phyloP scores from a whole-genome alignment of 2,797 vertebrate genomes.

The Cirrhinus mrigala region DNA sequence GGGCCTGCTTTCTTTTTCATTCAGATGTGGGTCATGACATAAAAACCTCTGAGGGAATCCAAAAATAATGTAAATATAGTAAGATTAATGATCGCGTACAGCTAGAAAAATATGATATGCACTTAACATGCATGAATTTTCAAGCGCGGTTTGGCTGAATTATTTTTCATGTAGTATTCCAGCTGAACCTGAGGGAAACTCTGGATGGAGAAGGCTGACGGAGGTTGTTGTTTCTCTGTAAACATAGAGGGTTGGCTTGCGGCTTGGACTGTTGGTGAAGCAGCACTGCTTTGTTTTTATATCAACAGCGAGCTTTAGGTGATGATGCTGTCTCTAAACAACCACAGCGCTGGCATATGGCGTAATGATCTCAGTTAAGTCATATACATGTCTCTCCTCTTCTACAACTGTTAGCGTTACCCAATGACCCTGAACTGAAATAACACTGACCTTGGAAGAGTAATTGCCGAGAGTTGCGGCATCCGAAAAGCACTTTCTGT shows the following conservation, averaged over 20 bases:
- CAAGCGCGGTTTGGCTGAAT: constrained; percentile 47
- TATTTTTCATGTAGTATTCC: constrained; percentile 1
- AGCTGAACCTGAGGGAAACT: constrained; percentile 33
- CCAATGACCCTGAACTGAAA: constrained; percentile 44
- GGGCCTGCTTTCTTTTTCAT: constrained; percentile 29
- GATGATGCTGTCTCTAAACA: constrained; percentile 56
- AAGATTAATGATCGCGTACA: constrained; percentile 51
- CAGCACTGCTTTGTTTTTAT: constrained; percentile 73
- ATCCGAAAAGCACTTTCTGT: constrained; percentile 15
- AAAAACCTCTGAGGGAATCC: constrained; percentile 40
- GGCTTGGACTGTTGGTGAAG: constrained; percentile 62
- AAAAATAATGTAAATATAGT: constrained; percentile 30
- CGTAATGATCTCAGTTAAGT: constrained; percentile 40
- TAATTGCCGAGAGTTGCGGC: background rate
- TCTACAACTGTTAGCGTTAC: constrained; percentile 47
- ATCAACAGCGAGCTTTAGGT: constrained; percentile 73
- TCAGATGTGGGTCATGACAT: constrained; percentile 56
- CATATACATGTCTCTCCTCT: constrained; percentile 39
- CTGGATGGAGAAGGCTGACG: constrained; percentile 50
- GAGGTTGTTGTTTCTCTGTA: constrained; percentile 72
- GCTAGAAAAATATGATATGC: constrained; percentile 30
- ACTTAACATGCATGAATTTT: constrained; percentile 51
- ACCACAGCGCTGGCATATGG: constrained; percentile 35
- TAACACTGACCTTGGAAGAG: constrained; percentile 19
- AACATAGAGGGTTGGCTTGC: constrained; percentile 65